Percentiles rank a stretch among this genome's conserved stretches.
Evolutionary conservation across 2,113 vertebrate species (phyloP).

Genomic region (Cephalopterus ornatus): DNA sequence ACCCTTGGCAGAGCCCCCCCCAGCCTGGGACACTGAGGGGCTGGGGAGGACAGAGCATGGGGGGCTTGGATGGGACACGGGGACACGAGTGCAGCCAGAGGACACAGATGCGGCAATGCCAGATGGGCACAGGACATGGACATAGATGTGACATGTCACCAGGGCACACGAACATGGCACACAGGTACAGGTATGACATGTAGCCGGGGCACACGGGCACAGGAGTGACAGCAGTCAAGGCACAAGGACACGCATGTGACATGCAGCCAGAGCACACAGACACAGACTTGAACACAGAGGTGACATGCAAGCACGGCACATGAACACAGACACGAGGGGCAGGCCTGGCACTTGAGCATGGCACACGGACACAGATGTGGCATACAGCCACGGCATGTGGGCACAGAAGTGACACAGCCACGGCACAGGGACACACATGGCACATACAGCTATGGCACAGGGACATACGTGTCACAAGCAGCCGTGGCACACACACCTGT

Average conservation of each 20-base stretch:
- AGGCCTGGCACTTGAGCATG: fast-evolving
- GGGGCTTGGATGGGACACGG: neutral
- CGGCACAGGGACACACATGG: neutral
- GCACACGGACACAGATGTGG: neutral
- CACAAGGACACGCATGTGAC: fast-evolving
- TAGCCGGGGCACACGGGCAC: neutral
- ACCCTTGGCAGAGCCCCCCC: neutral
- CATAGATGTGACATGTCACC: neutral
- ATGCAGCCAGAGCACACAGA: neutral
- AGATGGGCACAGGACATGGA: neutral
- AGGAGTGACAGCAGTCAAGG: neutral
- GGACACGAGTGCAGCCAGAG: neutral
- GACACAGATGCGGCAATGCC: neutral
- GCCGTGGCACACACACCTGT: fast-evolving
- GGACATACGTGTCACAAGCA: neutral
- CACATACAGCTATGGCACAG: neutral
- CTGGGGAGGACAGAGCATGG: neutral
- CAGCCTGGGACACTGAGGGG: no score
- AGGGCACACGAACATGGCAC: neutral
- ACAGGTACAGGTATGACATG: neutral
- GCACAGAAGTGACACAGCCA: neutral
- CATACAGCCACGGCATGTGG: fast-evolving
- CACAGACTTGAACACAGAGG: no score
- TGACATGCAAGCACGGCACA: neutral
- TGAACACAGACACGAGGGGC: neutral